Evolutionary conservation across 1,140 invertebrate species (phyloP), one percentile per base, ranked within the genome.

Genomic region (Dendroctonus valens): DNA sequence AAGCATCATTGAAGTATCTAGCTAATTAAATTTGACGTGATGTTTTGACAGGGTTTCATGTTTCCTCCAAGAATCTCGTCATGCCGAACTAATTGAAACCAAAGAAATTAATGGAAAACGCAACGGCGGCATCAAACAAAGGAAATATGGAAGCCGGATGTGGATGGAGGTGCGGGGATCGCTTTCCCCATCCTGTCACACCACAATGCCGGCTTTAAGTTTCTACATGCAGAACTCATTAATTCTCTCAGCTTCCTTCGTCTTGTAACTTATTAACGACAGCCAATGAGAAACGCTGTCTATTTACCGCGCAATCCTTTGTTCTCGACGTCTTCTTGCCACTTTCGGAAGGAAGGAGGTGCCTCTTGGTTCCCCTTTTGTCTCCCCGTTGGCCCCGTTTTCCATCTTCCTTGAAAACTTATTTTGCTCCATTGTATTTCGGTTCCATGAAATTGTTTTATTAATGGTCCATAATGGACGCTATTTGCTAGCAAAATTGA

Each of bases 261-360:
- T 72, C 72, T 73, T 73, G 70, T 62, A 73, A 60, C 68, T 73
- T 73, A 73, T 73, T 73, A 73, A 71, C 72, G 72, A 70, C 72
- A 73, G 67, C 72, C 72, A 73, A 73, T 73, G 72, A 73, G 72
- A 70, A 66, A 59, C 70, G 69, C 70, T 73, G 70, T 71, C 70
- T 73, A 71, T 71, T 73, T 73, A 73, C 66, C 54, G 67, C 64
- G 69, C 66, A 52, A 67, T 70, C 70, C 70, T 72, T 73, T 73
- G 70, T 72, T 73, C 14, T 26, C 50, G 48, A 62, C 66, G 66
- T 68, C 66, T 68, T 67, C 65, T 68, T 68, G 66, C 66, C 66
- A 68, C 59, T 63, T 68, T 68, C 66, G 52, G 42, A 54, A 51
- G 52, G 54, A 62, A 42, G 41, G 41, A 40, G 9, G 39, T 7